Conservation (phyloP, 2,797 vertebrate species). For the Cephalopachus bancanus region DNA sequence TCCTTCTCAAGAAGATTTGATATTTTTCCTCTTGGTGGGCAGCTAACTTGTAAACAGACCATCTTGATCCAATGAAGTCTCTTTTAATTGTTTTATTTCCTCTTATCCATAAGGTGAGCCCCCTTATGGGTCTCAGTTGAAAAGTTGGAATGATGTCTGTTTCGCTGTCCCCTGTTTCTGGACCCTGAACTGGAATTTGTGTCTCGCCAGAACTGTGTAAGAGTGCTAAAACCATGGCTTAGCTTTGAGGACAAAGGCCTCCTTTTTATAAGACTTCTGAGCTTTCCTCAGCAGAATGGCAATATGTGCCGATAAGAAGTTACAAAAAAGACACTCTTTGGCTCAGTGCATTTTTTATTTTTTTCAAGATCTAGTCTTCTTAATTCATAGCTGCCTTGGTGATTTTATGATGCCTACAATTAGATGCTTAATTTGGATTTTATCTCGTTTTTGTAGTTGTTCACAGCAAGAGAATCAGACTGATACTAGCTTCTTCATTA, state of each 20-base stretch:
- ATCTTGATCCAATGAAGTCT: no score
- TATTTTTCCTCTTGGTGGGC: not conserved
- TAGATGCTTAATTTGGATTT: not conserved
- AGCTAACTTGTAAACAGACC: not conserved
- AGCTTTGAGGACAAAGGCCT: not conserved
- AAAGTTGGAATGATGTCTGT: not conserved
- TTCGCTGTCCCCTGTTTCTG: not conserved
- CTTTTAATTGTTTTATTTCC: not conserved
- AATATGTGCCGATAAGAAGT: no score
- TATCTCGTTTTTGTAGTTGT: not conserved
- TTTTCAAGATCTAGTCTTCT: not conserved
- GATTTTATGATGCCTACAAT: not conserved
- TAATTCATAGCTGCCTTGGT: not conserved
- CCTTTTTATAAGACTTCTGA: not conserved
- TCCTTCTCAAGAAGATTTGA: not conserved
- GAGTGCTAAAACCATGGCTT: not conserved
- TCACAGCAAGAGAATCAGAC: not conserved
- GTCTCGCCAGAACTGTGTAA: not conserved
- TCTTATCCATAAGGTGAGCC: not conserved
- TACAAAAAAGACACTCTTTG: not conserved
- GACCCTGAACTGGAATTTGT: not conserved
- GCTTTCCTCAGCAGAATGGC: not conserved
- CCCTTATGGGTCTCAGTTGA: fast-evolving
- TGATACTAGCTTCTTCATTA: not conserved
- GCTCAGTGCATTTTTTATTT: not conserved